Conservation (phyloP, 2,113 vertebrate genomes). For the Budorcas taxicolor region DNA sequence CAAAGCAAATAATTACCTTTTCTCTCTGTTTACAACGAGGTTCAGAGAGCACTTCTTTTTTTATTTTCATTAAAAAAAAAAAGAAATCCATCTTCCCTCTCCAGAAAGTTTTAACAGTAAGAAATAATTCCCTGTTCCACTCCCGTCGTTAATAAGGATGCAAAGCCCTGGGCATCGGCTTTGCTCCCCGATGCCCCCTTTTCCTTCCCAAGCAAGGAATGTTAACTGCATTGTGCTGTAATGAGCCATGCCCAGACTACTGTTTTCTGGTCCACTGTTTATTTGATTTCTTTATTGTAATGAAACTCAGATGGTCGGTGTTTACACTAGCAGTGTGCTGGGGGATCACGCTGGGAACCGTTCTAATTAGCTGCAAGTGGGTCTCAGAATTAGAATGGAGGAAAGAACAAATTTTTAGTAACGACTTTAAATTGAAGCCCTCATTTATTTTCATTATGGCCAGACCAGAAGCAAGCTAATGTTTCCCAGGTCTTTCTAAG, state of each 20-base stretch:
- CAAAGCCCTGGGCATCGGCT: not conserved
- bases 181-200: not conserved
- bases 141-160: slow-evolving; percentile 38
- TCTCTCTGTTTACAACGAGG: slow-evolving; percentile 50
- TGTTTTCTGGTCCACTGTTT: slow-evolving; percentile 87
- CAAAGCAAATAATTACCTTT: slow-evolving; percentile 69
- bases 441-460: slow-evolving; percentile 83
- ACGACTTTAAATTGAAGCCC: slow-evolving; percentile 81
- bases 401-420: slow-evolving; percentile 85
- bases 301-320: slow-evolving; percentile 91
- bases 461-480: slow-evolving; percentile 77
- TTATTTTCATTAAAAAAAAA: not conserved
- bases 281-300: slow-evolving; percentile 91
- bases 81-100: slow-evolving; percentile 4
- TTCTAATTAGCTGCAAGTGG: slow-evolving; percentile 82
- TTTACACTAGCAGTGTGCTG: slow-evolving; percentile 82
- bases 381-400: slow-evolving; percentile 79
- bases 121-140: not conserved
- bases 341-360: slow-evolving; percentile 69
- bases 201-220: slow-evolving; percentile 51
- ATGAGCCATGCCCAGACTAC: slow-evolving; percentile 87
- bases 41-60: slow-evolving; percentile 35
- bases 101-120: slow-evolving; percentile 39
- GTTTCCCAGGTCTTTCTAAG: slow-evolving; percentile 66
- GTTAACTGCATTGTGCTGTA: slow-evolving; percentile 84